These are phyloP conservation scores for Microcebus lehilahytsara DNA, from an alignment of 2,113 vertebrate species.

Conservation along the genomic window DNA sequence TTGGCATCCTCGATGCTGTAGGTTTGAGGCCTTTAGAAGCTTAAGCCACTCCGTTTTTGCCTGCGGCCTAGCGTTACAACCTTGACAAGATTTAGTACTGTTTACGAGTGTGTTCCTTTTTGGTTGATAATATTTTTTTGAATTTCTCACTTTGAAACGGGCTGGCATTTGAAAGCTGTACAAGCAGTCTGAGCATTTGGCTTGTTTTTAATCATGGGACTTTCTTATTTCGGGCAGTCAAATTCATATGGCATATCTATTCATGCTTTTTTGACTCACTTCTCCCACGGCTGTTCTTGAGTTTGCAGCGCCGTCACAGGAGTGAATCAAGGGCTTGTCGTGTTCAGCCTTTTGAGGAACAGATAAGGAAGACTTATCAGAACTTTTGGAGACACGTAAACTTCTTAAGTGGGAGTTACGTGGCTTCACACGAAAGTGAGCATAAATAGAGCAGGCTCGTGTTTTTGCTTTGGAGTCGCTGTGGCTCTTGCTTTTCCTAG, in stretches of 20 bases:
- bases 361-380: conserved; percentile 35
- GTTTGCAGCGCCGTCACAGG: conserved; percentile 55
- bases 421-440: background rate
- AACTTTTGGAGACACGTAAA: conserved; percentile 36
- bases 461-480: background rate
- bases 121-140: conserved; percentile 31
- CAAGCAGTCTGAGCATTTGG: conserved; percentile 66
- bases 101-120: conserved; percentile 60
- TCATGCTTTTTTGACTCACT: conserved; percentile 67
- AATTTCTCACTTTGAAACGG: conserved; percentile 53
- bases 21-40: background rate
- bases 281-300: conserved; percentile 62
- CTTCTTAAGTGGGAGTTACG: conserved; percentile 6
- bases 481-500: background rate
- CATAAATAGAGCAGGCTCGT: fast-evolving
- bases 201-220: conserved; percentile 67
- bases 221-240: conserved; percentile 67
- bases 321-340: conserved; percentile 74
- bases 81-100: background rate
- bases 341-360: conserved; percentile 55
- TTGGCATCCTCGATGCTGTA: background rate
- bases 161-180: conserved; percentile 58
- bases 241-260: background rate
- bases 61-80: background rate
- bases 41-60: background rate